These are phyloP conservation scores for Scarus forsteni DNA, from an alignment of 2,797 vertebrate genomes.

Conservation along the genomic window DNA sequence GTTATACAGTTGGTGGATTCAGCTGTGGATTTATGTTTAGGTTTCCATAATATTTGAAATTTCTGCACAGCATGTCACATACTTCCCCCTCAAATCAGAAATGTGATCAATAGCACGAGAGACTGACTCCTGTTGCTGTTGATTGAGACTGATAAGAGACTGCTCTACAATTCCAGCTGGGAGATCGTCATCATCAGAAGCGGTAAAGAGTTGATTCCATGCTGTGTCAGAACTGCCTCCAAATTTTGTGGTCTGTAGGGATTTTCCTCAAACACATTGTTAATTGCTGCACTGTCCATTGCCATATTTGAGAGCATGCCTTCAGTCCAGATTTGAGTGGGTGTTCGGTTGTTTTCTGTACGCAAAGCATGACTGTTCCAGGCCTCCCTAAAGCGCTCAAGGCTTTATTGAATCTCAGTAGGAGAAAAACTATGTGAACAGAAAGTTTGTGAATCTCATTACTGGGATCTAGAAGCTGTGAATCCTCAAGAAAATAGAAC, in stretches of 20 bases:
- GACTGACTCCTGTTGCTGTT: constrained; percentile 22
- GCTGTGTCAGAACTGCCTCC: constrained; percentile 23
- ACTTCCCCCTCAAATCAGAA: neutral
- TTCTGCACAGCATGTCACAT: neutral
- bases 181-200: constrained; percentile 18
- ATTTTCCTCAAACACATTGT: constrained; percentile 48
- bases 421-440: neutral
- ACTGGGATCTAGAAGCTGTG: constrained; percentile 11
- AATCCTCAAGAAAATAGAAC: constrained; percentile 16
- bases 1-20: neutral
- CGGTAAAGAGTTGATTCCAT: constrained; percentile 23
- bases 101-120: neutral
- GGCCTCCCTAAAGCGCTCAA: neutral
- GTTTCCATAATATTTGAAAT: constrained; percentile 7
- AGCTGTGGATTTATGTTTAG: neutral
- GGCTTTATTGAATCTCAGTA: neutral
- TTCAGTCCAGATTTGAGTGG: constrained; percentile 29
- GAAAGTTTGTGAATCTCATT: neutral
- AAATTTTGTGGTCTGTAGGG: constrained; percentile 28
- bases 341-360: neutral
- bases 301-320: constrained; percentile 33
- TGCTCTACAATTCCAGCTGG: constrained; percentile 24
- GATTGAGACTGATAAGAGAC: constrained; percentile 35
- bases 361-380: neutral
- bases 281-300: constrained; percentile 34